These are phyloP conservation scores for Panagrolaimus sp. DNA, from an alignment of 1,140 invertebrate species.

Conservation along the genomic window DNA sequence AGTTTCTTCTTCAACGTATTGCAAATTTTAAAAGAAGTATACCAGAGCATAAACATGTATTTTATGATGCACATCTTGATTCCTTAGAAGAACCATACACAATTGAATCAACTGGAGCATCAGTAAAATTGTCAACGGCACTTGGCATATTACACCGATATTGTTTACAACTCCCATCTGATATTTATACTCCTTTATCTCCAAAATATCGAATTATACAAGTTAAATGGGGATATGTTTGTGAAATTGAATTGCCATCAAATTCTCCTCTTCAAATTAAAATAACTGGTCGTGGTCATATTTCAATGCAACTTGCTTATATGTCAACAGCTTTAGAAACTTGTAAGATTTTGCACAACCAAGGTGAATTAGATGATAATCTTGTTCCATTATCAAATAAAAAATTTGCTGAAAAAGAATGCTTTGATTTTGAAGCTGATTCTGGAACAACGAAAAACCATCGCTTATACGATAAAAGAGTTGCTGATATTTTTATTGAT, in stretches of 20 bases:
- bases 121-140: conserved; percentile 69
- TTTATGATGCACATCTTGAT: too few species aligned
- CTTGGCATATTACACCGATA: conserved; percentile 81
- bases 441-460: conserved; percentile 66
- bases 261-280: conserved; percentile 27
- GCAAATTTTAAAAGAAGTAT: too few species aligned
- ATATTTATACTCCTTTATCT: conserved; percentile 89
- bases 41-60: too few species aligned
- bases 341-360: conserved; percentile 35
- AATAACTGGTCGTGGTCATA: conserved; percentile 56
- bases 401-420: conserved; percentile 61
- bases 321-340: conserved; percentile 15
- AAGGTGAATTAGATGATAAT: conserved; percentile 81
- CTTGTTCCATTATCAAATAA: conserved; percentile 84
- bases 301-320: too few species aligned
- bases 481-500: conserved; percentile 56
- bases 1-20: too few species aligned
- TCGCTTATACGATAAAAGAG: conserved; percentile 87
- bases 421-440: conserved; percentile 66
- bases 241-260: too few species aligned
- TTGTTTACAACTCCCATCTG: conserved; percentile 93
- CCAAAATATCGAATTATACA: conserved; percentile 72
- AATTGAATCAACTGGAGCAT: conserved; percentile 32
- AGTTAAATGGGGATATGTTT: background rate
- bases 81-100: background rate